Conservation (phyloP, 2,888 invertebrate genomes). For the Platypus cylindrus region DNA sequence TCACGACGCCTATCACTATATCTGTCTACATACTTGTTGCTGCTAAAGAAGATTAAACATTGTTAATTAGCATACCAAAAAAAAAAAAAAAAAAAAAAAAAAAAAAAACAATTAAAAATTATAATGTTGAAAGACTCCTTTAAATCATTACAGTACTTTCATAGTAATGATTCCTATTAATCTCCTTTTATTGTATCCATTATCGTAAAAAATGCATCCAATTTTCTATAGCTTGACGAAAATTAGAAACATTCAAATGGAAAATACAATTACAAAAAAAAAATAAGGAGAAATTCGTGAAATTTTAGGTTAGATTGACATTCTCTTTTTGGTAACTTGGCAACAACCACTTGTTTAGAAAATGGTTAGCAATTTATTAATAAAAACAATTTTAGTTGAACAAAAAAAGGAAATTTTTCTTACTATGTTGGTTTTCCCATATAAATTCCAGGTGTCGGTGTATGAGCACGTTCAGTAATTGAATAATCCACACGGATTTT, state of each 20-base stretch:
- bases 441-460: slow-evolving; percentile 94
- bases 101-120: background rate
- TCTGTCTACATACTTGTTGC: slow-evolving; percentile 27
- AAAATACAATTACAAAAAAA: too few relatives aligned
- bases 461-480: slow-evolving; percentile 90
- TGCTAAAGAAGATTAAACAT: too few relatives aligned
- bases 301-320: too few relatives aligned
- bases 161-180: slow-evolving; percentile 12
- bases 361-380: too few relatives aligned
- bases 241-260: slow-evolving; percentile 3
- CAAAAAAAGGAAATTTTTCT: slow-evolving; percentile 9
- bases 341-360: too few relatives aligned
- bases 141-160: slow-evolving; percentile 9
- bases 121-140: slow-evolving; percentile 11
- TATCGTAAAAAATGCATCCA: slow-evolving; percentile 3
- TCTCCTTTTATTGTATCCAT: slow-evolving; percentile 7
- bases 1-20: slow-evolving; percentile 24
- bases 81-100: slow-evolving; percentile 12
- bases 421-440: slow-evolving; percentile 85
- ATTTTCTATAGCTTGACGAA: slow-evolving; percentile 1
- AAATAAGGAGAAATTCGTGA: too few relatives aligned
- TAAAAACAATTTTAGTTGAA: background rate
- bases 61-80: too few relatives aligned
- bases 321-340: too few relatives aligned
- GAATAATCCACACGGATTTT: slow-evolving; percentile 91